A percentile compares a stretch with the other conserved stretches of the same genome.
Evolutionary conservation across 2,797 vertebrate genomes (phyloP).

Genomic region (Steatocranus sp.): DNA sequence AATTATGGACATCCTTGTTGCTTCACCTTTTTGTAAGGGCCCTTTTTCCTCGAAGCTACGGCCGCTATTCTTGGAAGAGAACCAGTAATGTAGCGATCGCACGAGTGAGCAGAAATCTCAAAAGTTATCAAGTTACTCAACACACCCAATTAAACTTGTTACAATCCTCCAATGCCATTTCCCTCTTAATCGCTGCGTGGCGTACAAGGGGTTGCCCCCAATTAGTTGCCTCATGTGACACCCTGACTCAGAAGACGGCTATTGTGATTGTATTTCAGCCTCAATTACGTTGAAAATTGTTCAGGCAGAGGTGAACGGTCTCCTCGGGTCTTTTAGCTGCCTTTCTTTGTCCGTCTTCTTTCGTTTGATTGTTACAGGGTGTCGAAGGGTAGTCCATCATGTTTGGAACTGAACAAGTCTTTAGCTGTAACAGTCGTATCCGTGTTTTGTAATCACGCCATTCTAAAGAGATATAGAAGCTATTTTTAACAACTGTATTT

Average conservation of each 20-base stretch:
- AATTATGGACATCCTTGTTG: slow-evolving; percentile 34
- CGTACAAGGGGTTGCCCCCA: slow-evolving; percentile 49
- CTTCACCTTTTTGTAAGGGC: slow-evolving; percentile 8
- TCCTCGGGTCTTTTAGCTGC: not conserved
- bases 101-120: slow-evolving; percentile 26
- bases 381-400: not conserved
- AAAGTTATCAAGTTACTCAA: slow-evolving; percentile 48
- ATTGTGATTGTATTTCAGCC: slow-evolving; percentile 47
- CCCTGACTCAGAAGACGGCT: slow-evolving; percentile 19
- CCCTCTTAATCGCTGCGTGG: slow-evolving; percentile 36
- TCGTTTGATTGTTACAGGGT: not conserved
- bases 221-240: slow-evolving; percentile 59
- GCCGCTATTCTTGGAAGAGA: slow-evolving; percentile 18
- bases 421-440: not conserved
- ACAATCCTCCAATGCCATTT: slow-evolving; percentile 33
- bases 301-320: slow-evolving; percentile 20
- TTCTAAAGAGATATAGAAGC: not conserved
- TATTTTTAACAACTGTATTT: not conserved
- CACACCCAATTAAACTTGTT: slow-evolving; percentile 53
- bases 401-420: not conserved
- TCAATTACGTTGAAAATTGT: slow-evolving; percentile 47
- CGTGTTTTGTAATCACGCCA: not conserved
- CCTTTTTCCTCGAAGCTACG: not conserved
- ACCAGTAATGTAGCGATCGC: slow-evolving; percentile 27
- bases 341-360: not conserved